Base-by-base conservation (phyloP, 2,888 invertebrate species). In the Saturnia japonica region DNA sequence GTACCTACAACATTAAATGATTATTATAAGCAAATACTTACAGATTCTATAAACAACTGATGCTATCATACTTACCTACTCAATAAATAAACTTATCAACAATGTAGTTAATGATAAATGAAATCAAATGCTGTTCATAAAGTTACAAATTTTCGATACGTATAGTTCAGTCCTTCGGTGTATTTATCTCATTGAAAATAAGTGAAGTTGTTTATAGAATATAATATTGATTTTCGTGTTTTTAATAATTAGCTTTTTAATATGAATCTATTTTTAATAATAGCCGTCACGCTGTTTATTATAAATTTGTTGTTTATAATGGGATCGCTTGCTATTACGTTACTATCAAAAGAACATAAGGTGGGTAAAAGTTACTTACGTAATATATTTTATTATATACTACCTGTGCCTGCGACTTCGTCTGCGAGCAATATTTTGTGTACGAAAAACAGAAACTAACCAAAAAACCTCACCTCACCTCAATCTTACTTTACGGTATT, bases 231-330 rank as follows among this genome's bases (percentile, higher is more conserved):
- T 43, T 68, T 68, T 67, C 12, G 40, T 42, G 25, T 43, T 45
- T 34, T 51, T 40, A 11, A 40, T 14, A 54, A 14, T 54, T 8
- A 28, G 9, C 22, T 25, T 54, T n/a, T 28, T 40, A 75, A 70
- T 68, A 82, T 82, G 82, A 54, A 71, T 12, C 71, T 78, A 3
- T 84, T 84, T 76, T 28, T 82, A 9, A 82, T 86, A 60, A 71
- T 87, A 19, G 83, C 84, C 11, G 12, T 70, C 54, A 69, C 80
- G 16, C 45, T 84, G 68, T 72, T 87, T 4, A 6, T 76, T 7
- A n/a, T 84, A 16, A 88, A 89, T 73, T 6, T 80, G 6, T 0
- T 84, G 47, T 88, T 88, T 74, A 73, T 88, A n/a, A 9, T 76
- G 64, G 75, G 77, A 64, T 78, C 87, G 3, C 62, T 88, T 7